Evolutionary conservation across 2,797 vertebrate species (phyloP).

Genomic region (Lagorchestes hirsutus): DNA sequence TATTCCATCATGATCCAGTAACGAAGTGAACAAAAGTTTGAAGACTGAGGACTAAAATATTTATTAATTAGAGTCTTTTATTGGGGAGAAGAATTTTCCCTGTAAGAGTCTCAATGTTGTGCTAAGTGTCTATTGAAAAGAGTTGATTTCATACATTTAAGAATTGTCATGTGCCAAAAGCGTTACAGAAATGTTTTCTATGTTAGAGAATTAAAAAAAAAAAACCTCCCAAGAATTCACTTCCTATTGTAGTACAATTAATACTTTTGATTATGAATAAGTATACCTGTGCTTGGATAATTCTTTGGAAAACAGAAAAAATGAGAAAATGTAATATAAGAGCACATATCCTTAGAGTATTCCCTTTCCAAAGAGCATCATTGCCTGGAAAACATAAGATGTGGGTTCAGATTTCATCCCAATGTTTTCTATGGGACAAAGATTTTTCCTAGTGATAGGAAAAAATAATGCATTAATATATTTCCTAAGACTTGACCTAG

Average conservation of each 20-base stretch:
- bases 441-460: background rate
- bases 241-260: slow-evolving; percentile 54
- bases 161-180: slow-evolving; percentile 29
- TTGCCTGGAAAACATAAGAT: slow-evolving; percentile 34
- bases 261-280: slow-evolving; percentile 36
- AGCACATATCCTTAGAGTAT: background rate
- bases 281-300: slow-evolving; percentile 33
- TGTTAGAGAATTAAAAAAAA: slow-evolving; percentile 3
- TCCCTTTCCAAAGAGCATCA: slow-evolving; percentile 2
- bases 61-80: slow-evolving; percentile 71
- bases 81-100: slow-evolving; percentile 58
- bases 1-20: slow-evolving; percentile 71
- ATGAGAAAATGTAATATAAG: background rate
- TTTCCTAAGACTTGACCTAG: background rate
- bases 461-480: slow-evolving; percentile 20
- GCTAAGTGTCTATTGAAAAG: slow-evolving; percentile 36
- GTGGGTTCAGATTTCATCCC: slow-evolving; percentile 16
- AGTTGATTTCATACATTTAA: slow-evolving; percentile 40
- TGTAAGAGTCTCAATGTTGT: slow-evolving; percentile 46
- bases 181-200: slow-evolving; percentile 49
- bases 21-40: slow-evolving; percentile 64
- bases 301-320: slow-evolving; percentile 29
- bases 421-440: background rate
- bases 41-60: slow-evolving; percentile 49
- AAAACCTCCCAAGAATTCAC: background rate